Conservation (phyloP, 2,888 invertebrate species). For the Melieria picta region DNA sequence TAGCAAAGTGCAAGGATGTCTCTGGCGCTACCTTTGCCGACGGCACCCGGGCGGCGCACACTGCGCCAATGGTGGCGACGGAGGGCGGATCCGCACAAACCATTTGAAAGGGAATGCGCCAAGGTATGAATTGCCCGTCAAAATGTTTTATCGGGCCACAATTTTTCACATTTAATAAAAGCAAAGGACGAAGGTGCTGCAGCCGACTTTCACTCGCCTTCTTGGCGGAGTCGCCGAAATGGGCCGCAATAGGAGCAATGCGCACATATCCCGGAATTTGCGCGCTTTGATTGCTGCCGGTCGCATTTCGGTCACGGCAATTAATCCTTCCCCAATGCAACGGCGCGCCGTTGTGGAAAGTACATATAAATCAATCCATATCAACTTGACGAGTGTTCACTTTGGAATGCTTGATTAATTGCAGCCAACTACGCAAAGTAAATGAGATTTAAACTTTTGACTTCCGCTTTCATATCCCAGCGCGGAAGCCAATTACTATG, state of each 20-base stretch:
- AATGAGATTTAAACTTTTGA: slow-evolving; percentile 21
- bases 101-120: slow-evolving; percentile 24
- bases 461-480: slow-evolving; percentile 18
- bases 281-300: neutral
- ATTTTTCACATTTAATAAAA: slow-evolving; percentile 58
- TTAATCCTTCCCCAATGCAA: neutral
- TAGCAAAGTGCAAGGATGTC: slow-evolving; percentile 32
- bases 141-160: slow-evolving; percentile 59
- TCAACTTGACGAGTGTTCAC: slow-evolving; percentile 21
- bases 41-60: too few species aligned
- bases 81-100: neutral
- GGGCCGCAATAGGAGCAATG: too few species aligned
- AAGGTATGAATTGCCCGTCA: slow-evolving; percentile 58
- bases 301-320: neutral
- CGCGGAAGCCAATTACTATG: too few species aligned
- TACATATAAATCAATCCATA: slow-evolving; percentile 23
- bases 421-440: slow-evolving; percentile 16
- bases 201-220: too few species aligned
- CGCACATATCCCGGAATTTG: too few species aligned
- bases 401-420: slow-evolving; percentile 22
- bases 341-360: slow-evolving; percentile 41
- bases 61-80: too few species aligned
- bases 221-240: too few species aligned
- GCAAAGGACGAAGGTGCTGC: slow-evolving; percentile 39
- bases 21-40: neutral